Conservation (phyloP, 2,113 vertebrate species). For the Alexandromys fortis region DNA sequence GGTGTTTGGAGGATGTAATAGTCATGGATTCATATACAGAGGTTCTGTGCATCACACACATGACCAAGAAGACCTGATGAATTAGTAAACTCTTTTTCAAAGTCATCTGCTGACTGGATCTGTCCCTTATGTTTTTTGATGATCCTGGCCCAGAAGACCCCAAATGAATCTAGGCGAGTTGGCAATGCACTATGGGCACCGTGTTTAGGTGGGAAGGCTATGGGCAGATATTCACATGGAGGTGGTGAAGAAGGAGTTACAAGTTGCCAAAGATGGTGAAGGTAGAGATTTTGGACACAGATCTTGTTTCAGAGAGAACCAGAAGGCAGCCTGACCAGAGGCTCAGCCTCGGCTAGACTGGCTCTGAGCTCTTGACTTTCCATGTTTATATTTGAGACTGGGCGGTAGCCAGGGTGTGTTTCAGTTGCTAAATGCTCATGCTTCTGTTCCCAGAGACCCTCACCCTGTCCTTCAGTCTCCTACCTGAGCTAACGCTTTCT, state of each 20-base stretch:
- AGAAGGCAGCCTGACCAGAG: neutral
- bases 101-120: neutral
- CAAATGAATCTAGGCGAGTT: neutral
- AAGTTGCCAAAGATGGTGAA: neutral
- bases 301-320: neutral
- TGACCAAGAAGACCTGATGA: neutral
- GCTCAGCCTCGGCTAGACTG: neutral
- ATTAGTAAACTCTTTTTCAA: neutral
- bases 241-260: neutral
- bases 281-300: neutral
- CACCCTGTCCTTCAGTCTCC: neutral
- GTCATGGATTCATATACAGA: neutral
- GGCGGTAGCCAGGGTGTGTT: neutral
- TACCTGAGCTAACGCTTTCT: constrained; percentile 39
- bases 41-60: neutral
- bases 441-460: neutral
- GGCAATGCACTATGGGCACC: neutral
- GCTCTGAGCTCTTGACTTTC: neutral
- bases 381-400: neutral
- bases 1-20: neutral
- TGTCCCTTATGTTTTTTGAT: neutral
- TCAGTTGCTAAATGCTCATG: neutral
- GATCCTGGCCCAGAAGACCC: neutral
- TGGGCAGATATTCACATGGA: neutral
- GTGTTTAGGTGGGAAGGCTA: neutral